phyloP scores from a whole-genome alignment of 1,140 invertebrate species.

The Macrobrachium rosenbergii region DNA sequence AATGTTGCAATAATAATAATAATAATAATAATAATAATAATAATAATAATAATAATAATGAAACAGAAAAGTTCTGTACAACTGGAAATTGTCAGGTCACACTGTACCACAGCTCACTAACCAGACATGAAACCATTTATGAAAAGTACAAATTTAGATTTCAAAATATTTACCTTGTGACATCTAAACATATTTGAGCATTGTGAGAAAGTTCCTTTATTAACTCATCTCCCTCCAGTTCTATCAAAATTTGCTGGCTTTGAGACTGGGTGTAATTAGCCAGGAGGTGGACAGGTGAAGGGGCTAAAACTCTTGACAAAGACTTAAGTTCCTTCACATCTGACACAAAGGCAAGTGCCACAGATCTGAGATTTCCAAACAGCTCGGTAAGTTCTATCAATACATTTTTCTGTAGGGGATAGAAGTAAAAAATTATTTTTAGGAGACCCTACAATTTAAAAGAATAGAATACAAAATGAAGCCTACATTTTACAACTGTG shows the following conservation, averaged over 20 bases:
- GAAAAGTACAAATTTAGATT: no score
- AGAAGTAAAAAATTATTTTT: neutral
- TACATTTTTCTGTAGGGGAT: neutral
- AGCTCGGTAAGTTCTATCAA: constrained; percentile 9
- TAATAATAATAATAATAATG: neutral
- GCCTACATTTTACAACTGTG: no score
- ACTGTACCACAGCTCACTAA: no score
- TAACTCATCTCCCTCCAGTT: constrained; percentile 23
- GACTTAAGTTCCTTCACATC: neutral
- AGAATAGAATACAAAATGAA: no score
- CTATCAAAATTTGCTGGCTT: neutral
- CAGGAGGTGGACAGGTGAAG: neutral
- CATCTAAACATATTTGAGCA: constrained; percentile 11
- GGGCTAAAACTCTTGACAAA: neutral
- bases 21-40: constrained; percentile 24
- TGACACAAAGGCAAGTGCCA: neutral
- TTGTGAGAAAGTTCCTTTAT: constrained; percentile 22
- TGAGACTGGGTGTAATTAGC: neutral
- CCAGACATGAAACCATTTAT: no score
- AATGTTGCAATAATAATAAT: neutral
- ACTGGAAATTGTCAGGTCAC: neutral
- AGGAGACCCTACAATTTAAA: no score
- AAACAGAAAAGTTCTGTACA: neutral
- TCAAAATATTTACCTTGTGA: constrained; percentile 26
- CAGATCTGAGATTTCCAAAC: neutral